Evolutionary conservation across 2,113 vertebrate species (phyloP).

Genomic region (Neotoma lepida): DNA sequence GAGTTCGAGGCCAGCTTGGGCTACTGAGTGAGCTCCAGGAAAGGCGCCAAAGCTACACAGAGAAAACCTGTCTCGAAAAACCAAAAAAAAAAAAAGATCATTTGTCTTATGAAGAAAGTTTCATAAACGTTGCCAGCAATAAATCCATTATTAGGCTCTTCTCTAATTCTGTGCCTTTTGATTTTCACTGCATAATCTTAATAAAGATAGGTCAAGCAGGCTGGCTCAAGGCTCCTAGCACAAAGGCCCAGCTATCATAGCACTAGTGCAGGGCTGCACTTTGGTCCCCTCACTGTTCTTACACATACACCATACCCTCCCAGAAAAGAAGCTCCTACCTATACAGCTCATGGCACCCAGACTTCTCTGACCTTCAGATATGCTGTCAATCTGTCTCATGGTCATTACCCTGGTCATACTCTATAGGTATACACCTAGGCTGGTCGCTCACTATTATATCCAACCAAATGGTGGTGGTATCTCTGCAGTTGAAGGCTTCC

Average conservation of each 20-base stretch:
- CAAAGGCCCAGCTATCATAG: not conserved
- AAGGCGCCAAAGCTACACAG: no score
- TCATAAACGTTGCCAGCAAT: not conserved
- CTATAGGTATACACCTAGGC: not conserved
- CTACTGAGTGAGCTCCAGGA: no score
- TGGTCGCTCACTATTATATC: no score
- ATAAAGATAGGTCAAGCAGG: not conserved
- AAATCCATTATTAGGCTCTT: not conserved
- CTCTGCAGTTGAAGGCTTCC: not conserved
- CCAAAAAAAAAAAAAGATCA: no score
- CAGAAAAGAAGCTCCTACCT: not conserved
- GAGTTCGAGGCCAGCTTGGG: no score
- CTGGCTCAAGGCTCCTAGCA: not conserved
- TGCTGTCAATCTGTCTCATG: not conserved
- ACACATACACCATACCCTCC: not conserved
- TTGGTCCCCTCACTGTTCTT: no score
- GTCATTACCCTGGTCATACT: accelerated
- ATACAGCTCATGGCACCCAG: not conserved
- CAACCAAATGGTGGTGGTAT: accelerated
- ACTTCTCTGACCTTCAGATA: not conserved
- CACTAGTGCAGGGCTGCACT: not conserved
- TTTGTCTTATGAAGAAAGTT: conserved; percentile 33
- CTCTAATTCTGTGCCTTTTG: not conserved
- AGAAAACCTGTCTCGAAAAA: no score
- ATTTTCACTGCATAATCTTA: not conserved